phyloP scores from a whole-genome alignment of 2,113 vertebrate genomes.

The Bubalus kerabau region DNA sequence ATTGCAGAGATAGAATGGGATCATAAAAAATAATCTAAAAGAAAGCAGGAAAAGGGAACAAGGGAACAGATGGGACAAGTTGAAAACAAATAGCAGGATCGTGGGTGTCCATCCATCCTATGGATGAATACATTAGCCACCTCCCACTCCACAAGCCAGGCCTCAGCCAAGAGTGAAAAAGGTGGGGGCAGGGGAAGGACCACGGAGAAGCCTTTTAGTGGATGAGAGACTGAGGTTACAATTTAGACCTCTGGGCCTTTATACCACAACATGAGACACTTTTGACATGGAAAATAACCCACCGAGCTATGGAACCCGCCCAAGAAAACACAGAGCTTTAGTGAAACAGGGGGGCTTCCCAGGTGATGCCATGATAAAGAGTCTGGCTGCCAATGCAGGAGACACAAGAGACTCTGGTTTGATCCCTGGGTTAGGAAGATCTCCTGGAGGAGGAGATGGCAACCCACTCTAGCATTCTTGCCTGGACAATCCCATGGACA shows the following conservation, averaged over 20 bases:
- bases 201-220: background rate
- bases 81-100: background rate
- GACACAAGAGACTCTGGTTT: background rate
- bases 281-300: too few relatives aligned
- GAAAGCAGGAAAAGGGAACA: background rate
- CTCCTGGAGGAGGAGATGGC: background rate
- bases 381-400: background rate
- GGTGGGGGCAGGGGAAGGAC: background rate
- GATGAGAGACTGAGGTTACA: background rate
- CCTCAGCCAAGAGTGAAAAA: background rate
- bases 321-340: background rate
- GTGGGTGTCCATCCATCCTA: background rate
- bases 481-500: background rate
- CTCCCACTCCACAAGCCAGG: background rate
- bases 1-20: background rate
- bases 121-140: too few relatives aligned
- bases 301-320: accelerated
- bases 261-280: background rate
- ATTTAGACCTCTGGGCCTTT: background rate
- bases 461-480: background rate
- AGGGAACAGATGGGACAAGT: background rate
- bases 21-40: background rate
- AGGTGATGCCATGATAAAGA: background rate
- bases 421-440: background rate
- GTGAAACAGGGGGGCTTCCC: background rate